A percentile compares a stretch with the other conserved stretches of the same genome.
phyloP scores from a whole-genome alignment of 2,113 vertebrate genomes.

The Crocuta crocuta region DNA sequence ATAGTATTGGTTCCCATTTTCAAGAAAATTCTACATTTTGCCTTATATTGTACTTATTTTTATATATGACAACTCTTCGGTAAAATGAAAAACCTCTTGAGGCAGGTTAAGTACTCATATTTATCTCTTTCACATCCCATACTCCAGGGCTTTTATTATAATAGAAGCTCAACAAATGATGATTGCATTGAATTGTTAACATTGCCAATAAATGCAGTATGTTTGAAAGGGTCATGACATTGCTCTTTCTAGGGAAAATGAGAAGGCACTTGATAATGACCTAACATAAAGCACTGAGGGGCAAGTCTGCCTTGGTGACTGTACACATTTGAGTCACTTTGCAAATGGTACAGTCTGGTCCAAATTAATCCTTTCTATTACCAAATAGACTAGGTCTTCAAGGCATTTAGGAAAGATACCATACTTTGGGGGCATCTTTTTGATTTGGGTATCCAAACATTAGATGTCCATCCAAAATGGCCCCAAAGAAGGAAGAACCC shows the following conservation, averaged over 20 bases:
- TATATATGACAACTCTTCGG: neutral
- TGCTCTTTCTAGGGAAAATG: neutral
- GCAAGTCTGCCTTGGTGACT: neutral
- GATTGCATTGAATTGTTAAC: neutral
- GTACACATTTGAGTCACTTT: neutral
- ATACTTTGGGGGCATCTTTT: neutral
- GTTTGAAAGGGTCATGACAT: neutral
- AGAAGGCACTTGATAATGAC: neutral
- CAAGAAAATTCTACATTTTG: neutral
- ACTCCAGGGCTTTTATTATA: neutral
- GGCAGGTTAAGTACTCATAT: neutral
- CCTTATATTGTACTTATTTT: constrained; percentile 39
- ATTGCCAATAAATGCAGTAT: neutral
- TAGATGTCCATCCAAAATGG: neutral
- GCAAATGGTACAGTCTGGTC: neutral
- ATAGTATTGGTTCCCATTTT: neutral
- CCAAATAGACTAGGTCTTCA: neutral
- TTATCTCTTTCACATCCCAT: neutral
- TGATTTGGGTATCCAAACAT: neutral
- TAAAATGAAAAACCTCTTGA: constrained; percentile 26
- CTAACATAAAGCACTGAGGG: neutral
- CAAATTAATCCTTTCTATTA: neutral
- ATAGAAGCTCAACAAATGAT: neutral
- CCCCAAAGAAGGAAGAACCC: neutral
- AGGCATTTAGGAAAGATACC: neutral